Base-by-base conservation (phyloP, 2,797 vertebrate genomes). In the Sebastiscus albofasciatus region DNA sequence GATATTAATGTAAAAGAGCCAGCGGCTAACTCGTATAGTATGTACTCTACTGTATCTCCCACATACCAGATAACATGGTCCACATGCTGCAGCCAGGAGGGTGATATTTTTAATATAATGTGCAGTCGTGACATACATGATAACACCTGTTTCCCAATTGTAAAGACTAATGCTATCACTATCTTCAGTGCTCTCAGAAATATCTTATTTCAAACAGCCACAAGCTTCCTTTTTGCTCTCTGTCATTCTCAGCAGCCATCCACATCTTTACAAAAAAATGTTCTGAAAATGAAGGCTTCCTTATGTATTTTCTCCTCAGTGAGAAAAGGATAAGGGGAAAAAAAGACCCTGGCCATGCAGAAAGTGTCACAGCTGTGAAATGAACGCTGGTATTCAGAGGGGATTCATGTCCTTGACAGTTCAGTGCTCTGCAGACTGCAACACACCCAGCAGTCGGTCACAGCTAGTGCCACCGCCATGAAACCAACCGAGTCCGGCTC, bases 321-420 rank as follows among this genome's bases (percentile, higher is more conserved):
- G 67, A 56, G 33, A 64, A 42, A n/a, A 14, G 24, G 22, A 16
- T 49, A 14, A 42, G 5, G 11, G 18, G 58, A 29, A n/a, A 14
- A 52, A 65, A 20, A 26, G 31, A 61, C 36, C 61, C 22, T 77
- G 20, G 6, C 74, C 69, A 64, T 42, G 9, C 55, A 80, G 67
- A 81, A 80, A 81, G 82, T 79, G 82, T 83, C 71, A 76, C 71
- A 64, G 80, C 67, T 72, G 58, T 87, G 77, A 90, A 87, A 86
- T 74, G 81, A 85, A 75, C 4, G 10, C 56, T 67, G 61, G 64
- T 88, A 85, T 89, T 89, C 82, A 75, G 81, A 70, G 64, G 34
- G 84, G 81, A 81, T 87, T 83, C 62, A 6, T 84, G 86, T 83
- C 77, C 81, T 87, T 90, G 85, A 90, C 85, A 88, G 83, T 83